Conservation (phyloP, 2,888 invertebrate species). For the Tridacna crocea region DNA sequence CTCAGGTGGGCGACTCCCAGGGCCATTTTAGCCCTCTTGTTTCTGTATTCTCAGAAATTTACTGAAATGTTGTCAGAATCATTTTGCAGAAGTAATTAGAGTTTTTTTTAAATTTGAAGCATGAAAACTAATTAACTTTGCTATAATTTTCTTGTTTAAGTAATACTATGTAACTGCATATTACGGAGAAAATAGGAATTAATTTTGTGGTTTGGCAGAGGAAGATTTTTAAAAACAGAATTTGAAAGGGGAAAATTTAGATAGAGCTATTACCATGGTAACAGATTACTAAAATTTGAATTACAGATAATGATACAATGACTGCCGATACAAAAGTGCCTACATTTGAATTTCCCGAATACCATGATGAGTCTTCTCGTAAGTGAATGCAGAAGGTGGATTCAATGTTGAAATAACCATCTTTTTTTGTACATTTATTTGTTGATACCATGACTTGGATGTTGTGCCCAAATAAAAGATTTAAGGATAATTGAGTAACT, state of each 20-base stretch:
- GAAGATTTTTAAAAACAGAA: not conserved
- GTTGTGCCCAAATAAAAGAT: too few species aligned
- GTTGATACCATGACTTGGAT: too few species aligned
- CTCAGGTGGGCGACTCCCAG: too few species aligned
- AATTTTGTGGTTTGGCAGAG: not conserved
- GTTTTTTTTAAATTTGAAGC: too few species aligned
- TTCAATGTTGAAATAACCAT: not conserved
- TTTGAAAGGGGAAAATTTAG: slow-evolving; percentile 17
- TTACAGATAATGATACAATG: slow-evolving; percentile 58
- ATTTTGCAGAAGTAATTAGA: too few species aligned
- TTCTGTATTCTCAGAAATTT: too few species aligned
- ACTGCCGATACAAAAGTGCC: slow-evolving; percentile 49
- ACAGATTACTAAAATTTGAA: slow-evolving; percentile 42
- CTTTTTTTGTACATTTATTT: not conserved
- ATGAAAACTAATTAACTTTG: too few species aligned
- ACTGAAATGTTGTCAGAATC: too few species aligned
- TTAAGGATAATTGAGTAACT: too few species aligned
- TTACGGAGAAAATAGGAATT: not conserved
- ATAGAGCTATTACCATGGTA: slow-evolving; percentile 6
- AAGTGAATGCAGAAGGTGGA: slow-evolving; percentile 45
- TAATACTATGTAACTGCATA: not conserved
- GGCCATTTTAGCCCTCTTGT: too few species aligned
- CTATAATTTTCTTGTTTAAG: too few species aligned
- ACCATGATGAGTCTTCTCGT: slow-evolving; percentile 56
- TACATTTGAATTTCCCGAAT: slow-evolving; percentile 61